Evolutionary conservation across 2,113 vertebrate species (phyloP).

Genomic region (Tonatia bakeri): DNA sequence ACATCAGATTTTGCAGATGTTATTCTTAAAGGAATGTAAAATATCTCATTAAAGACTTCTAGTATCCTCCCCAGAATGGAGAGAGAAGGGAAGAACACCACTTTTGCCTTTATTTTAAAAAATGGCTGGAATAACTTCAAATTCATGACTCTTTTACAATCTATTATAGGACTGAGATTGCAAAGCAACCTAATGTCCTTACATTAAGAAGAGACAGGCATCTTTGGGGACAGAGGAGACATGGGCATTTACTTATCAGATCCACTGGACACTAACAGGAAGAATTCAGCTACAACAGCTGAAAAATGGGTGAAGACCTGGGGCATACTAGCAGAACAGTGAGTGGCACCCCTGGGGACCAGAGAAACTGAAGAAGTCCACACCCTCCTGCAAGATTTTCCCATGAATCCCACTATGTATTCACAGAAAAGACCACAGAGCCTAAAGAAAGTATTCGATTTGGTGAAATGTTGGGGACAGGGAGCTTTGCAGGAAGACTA

Average conservation of each 20-base stretch:
- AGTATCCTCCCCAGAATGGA: background rate
- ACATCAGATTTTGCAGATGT: background rate
- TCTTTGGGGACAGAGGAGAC: background rate
- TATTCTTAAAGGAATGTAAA: background rate
- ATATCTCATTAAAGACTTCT: background rate
- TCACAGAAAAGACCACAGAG: background rate
- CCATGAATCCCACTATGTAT: background rate
- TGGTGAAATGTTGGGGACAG: accelerated
- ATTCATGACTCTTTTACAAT: background rate
- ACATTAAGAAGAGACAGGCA: background rate
- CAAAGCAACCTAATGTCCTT: background rate
- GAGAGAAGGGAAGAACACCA: background rate
- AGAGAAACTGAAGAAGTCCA: background rate
- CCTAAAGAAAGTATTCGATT: background rate
- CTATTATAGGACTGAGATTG: background rate
- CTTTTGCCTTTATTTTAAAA: background rate
- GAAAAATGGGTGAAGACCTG: background rate
- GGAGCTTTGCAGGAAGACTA: background rate
- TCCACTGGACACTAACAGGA: background rate
- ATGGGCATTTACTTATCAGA: background rate
- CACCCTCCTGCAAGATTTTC: background rate
- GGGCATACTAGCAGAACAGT: background rate
- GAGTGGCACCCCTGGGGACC: background rate
- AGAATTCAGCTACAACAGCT: background rate
- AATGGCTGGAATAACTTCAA: background rate